phyloP scores from a whole-genome alignment of 2,888 invertebrate genomes.

The Ypsolopha scabrella region DNA sequence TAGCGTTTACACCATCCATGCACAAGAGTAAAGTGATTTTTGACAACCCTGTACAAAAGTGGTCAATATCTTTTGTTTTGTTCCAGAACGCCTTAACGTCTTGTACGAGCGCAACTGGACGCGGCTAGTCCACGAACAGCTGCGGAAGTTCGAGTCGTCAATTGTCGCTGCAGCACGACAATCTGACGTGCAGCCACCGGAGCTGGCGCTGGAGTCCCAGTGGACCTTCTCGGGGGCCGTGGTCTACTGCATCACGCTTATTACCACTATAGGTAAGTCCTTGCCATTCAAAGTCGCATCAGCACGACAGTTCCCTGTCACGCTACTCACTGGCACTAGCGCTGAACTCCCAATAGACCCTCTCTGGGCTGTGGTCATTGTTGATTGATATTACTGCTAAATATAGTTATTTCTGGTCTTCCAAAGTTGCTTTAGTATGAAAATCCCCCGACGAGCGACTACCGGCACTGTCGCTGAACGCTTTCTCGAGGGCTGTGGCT shows the following conservation, averaged over 20 bases:
- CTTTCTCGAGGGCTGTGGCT: too few species aligned
- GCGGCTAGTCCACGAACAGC: constrained; percentile 79
- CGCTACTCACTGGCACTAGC: too few species aligned
- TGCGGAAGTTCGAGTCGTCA: constrained; percentile 82
- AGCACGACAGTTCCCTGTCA: too few species aligned
- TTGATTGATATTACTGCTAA: too few species aligned
- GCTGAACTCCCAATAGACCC: background rate
- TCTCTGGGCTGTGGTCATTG: too few species aligned
- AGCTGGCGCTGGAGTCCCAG: constrained; percentile 65
- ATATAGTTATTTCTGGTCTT: constrained; percentile 87
- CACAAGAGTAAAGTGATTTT: too few species aligned
- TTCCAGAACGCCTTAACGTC: constrained; percentile 82
- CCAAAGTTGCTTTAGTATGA: constrained; percentile 81
- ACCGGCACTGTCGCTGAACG: too few species aligned
- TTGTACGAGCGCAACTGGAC: constrained; percentile 90
- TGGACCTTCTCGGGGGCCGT: constrained; percentile 90
- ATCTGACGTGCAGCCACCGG: constrained; percentile 39
- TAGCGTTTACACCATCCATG: too few species aligned
- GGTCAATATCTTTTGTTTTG: constrained; percentile 19
- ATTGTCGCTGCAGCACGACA: constrained; percentile 82
- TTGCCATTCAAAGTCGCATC: background rate
- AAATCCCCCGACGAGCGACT: too few species aligned
- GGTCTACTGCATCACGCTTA: constrained; percentile 87
- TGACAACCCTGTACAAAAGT: too few species aligned
- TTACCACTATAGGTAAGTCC: constrained; percentile 90